phyloP scores from a whole-genome alignment of 2,113 vertebrate genomes.

The Lampris incognitus region DNA sequence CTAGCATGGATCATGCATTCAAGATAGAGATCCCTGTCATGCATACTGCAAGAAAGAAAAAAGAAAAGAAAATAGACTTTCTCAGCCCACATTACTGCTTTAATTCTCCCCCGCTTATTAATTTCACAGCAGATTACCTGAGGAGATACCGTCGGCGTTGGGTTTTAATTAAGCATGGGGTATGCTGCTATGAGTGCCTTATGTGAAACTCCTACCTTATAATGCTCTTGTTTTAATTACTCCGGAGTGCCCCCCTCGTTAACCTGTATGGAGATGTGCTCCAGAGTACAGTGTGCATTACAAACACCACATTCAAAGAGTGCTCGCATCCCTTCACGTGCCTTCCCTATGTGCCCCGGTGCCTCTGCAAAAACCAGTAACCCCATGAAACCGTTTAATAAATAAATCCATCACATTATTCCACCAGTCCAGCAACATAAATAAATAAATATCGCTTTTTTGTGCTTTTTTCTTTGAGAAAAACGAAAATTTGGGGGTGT shows the following conservation, averaged over 20 bases:
- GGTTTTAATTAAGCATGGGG: constrained; percentile 84
- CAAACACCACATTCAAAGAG: constrained; percentile 61
- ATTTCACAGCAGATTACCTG: constrained; percentile 85
- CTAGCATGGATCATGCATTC: constrained; percentile 76
- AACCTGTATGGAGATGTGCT: constrained; percentile 77
- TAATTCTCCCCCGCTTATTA: constrained; percentile 80
- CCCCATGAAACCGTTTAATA: not conserved
- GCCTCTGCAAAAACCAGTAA: not conserved
- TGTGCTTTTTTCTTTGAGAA: not conserved
- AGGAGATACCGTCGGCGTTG: constrained; percentile 80
- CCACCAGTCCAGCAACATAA: not conserved
- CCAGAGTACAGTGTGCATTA: constrained; percentile 69
- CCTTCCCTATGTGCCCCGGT: constrained; percentile 22
- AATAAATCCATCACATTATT: not conserved
- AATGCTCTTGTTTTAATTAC: constrained; percentile 82
- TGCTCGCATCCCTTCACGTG: constrained; percentile 39
- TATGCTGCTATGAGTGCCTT: constrained; percentile 74
- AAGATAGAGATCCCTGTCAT: constrained; percentile 81
- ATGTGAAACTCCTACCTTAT: constrained; percentile 80
- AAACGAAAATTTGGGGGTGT: not conserved
- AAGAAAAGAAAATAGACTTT: constrained; percentile 63
- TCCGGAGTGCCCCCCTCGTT: constrained; percentile 76
- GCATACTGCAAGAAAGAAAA: constrained; percentile 63
- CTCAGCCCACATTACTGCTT: constrained; percentile 77
- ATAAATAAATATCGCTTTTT: not conserved